Percentiles rank a stretch among this genome's conserved stretches.
These are phyloP conservation scores for Cynodonichthys magdalenae DNA, from an alignment of 2,797 vertebrate species.

Conservation along the genomic window DNA sequence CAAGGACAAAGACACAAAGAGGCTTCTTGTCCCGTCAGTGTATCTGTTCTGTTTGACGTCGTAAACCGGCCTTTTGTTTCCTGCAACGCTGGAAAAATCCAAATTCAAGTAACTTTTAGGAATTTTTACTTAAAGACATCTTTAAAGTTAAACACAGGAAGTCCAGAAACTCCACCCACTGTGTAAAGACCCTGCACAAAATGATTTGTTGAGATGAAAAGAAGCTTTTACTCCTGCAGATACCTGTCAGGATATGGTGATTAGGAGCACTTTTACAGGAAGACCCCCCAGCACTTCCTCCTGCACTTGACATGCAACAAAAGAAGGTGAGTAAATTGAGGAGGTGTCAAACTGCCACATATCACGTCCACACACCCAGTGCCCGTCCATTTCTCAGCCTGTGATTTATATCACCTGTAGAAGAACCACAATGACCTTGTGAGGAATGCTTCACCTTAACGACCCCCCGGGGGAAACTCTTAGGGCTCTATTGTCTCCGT, in stretches of 20 bases:
- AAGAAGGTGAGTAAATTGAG: constrained; percentile 39
- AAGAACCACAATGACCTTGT: constrained; percentile 61
- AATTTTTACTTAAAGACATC: background rate
- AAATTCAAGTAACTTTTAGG: background rate
- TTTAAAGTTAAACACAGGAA: no score
- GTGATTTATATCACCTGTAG: constrained; percentile 59
- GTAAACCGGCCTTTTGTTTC: background rate
- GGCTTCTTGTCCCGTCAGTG: background rate
- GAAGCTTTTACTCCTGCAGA: constrained; percentile 18
- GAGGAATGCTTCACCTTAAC: constrained; percentile 55
- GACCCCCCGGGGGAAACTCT: constrained; percentile 37
- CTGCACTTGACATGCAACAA: background rate
- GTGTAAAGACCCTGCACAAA: constrained; percentile 2
- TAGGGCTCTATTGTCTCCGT: constrained; percentile 23
- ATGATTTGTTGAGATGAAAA: constrained; percentile 5
- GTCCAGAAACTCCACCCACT: background rate
- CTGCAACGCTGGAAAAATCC: background rate
- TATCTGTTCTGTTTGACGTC: background rate
- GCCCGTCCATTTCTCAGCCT: constrained; percentile 31
- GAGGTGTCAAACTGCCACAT: constrained; percentile 43
- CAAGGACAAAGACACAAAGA: constrained; percentile 36
- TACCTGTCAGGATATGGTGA: constrained; percentile 34
- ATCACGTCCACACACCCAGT: constrained; percentile 32
- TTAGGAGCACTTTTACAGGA: constrained; percentile 18
- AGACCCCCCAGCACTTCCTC: background rate